Conservation (phyloP, 1,140 invertebrate genomes). For the Macrobrachium rosenbergii region DNA sequence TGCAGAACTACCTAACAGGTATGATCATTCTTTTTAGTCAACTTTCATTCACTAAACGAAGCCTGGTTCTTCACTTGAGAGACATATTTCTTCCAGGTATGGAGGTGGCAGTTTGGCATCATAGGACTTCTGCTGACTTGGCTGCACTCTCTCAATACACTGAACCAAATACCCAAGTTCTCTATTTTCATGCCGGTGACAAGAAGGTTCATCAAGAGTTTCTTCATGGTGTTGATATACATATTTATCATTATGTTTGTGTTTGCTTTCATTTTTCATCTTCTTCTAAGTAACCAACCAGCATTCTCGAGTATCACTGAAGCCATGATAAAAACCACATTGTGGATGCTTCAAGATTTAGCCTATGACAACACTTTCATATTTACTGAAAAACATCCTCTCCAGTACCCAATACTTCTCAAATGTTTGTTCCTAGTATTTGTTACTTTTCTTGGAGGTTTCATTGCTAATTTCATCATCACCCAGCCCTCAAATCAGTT, state of each 20-base stretch:
- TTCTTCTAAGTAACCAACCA: conserved; percentile 39
- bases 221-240: conserved; percentile 52
- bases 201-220: conserved; percentile 47
- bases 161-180: conserved; percentile 59
- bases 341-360: conserved; percentile 63
- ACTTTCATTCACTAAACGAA: too few relatives aligned
- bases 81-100: conserved; percentile 35
- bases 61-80: too few relatives aligned
- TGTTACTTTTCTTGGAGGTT: conserved; percentile 59
- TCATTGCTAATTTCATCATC: conserved; percentile 56
- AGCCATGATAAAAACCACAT: conserved; percentile 57
- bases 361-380: conserved; percentile 64
- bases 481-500: conserved; percentile 56
- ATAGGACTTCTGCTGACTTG: conserved; percentile 51
- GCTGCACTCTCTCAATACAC: conserved; percentile 52
- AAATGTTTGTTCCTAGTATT: conserved; percentile 62
- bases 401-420: conserved; percentile 39
- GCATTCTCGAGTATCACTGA: conserved; percentile 48
- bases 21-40: too few relatives aligned
- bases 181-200: conserved; percentile 62
- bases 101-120: conserved; percentile 58
- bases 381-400: conserved; percentile 23
- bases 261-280: conserved; percentile 60
- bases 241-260: conserved; percentile 51
- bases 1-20: too few relatives aligned